Base-by-base conservation (phyloP, 2,113 vertebrate species). In the Pterocles orientalis region DNA sequence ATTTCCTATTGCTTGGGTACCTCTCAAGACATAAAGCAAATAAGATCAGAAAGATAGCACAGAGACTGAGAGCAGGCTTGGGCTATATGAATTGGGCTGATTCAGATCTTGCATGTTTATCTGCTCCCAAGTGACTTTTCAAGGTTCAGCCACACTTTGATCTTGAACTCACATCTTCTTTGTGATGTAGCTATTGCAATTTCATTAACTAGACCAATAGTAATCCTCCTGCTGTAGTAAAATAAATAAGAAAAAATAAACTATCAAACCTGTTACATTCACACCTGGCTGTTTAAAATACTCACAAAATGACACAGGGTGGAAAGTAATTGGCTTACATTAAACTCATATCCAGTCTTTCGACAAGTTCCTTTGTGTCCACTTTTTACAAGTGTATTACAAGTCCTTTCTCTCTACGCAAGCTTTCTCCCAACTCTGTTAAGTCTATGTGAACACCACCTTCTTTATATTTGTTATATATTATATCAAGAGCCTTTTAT, bases 91-190 rank as follows among this genome's bases (percentile, higher is more conserved):
- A 60, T 85, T 70, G 48, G 79, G 34, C 78, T 93, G 68, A 88
- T 94, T 82, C 86, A 77, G 62, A 82, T 95, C 90, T 87, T 36
- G 13, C 61, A 47, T 58, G 54, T 79, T 92, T 82, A 93, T 90
- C 86, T 88, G 41, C 75, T 97, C 88, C 61, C 96, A 93, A 64
- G 92, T 91, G 94, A 73, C 94, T 95, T 72, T 75, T 85, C 84
- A 48, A 97, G 79, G 86, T 90, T 94, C 76, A 87, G 56, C 90
- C 92, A 85, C 90, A 95, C 94, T 98, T 97, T 97, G 90, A 95
- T 91, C 94, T 88, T 91, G 82, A 90, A 80, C 94, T 96, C 91
- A 64, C 81, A 85, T 95, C 80, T 91, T 97, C 89, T 91, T 95
- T 96, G 93, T 94, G 90, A 85, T 61, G 60, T 43, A 94, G 68